A percentile compares a stretch with the other conserved stretches of the same genome.
Evolutionary conservation across 30 jellyfish, hydroid and myxozoan genomes (phyloP).

Genomic region (Hydractinia symbiolongicarpus): DNA sequence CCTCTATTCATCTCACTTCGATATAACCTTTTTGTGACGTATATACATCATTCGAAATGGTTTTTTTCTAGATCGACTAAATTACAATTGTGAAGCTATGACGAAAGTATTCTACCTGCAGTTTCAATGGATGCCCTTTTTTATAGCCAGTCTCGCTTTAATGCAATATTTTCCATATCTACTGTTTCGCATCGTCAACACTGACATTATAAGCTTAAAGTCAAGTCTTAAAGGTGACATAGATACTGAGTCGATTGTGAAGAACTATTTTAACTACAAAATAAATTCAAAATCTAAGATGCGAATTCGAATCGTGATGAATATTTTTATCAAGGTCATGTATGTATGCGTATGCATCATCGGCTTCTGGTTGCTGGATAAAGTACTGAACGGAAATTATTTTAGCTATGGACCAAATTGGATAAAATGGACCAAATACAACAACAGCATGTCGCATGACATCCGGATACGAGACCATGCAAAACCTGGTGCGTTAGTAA

Average conservation of each 20-base stretch:
- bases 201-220: slow-evolving; percentile 22
- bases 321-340: background rate
- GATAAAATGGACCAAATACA: slow-evolving; percentile 35
- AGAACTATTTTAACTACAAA: slow-evolving; percentile 26
- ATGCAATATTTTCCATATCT: slow-evolving; percentile 34
- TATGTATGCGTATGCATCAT: slow-evolving; percentile 19
- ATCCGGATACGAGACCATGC: slow-evolving; percentile 20
- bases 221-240: slow-evolving; percentile 20
- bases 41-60: too few relatives aligned
- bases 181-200: slow-evolving; percentile 23
- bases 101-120: slow-evolving; percentile 25
- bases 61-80: slow-evolving; percentile 4
- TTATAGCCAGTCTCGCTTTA: slow-evolving; percentile 34
- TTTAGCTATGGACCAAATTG: slow-evolving; percentile 28
- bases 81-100: slow-evolving; percentile 15
- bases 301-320: slow-evolving; percentile 32
- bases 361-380: slow-evolving; percentile 33
- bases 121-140: slow-evolving; percentile 40
- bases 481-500: slow-evolving; percentile 17
- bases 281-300: slow-evolving; percentile 27
- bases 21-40: too few relatives aligned
- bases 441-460: slow-evolving; percentile 30
- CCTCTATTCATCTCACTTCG: too few relatives aligned
- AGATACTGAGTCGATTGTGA: slow-evolving; percentile 22
- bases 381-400: slow-evolving; percentile 21